A percentile compares a stretch with the other conserved stretches of the same genome.
These are phyloP conservation scores for Boloria selene DNA, from an alignment of 2,888 invertebrate genomes.

Conservation along the genomic window DNA sequence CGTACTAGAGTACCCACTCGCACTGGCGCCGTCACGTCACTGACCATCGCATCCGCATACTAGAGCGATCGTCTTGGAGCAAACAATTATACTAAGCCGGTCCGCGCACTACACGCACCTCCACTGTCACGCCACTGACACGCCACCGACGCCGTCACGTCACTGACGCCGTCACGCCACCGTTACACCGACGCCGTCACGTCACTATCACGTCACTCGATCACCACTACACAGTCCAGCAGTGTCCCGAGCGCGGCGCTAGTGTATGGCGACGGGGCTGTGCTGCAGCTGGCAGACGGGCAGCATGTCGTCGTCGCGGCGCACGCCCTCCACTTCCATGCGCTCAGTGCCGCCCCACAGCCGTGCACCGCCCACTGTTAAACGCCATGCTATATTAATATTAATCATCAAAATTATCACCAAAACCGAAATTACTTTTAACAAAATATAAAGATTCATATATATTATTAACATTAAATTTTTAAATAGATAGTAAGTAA, in stretches of 20 bases:
- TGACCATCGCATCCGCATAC: conserved; percentile 31
- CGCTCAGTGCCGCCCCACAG: conserved; percentile 86
- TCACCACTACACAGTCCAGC: background rate
- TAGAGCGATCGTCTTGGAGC: conserved; percentile 44
- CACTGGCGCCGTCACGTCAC: conserved; percentile 30
- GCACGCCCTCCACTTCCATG: conserved; percentile 81
- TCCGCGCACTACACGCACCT: conserved; percentile 22
- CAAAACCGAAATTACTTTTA: conserved; percentile 24
- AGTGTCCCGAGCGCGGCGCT: conserved; percentile 44
- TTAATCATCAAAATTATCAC: background rate
- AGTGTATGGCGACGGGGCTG: conserved; percentile 95
- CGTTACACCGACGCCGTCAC: too few species aligned
- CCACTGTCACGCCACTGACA: conserved; percentile 27
- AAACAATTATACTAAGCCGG: conserved; percentile 42
- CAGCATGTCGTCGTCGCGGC: conserved; percentile 85
- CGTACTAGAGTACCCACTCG: conserved; percentile 35
- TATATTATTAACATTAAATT: background rate
- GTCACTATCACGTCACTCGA: too few species aligned
- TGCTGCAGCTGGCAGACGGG: conserved; percentile 92
- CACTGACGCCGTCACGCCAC: conserved; percentile 5
- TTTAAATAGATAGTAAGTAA: background rate
- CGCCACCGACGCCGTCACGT: conserved; percentile 17
- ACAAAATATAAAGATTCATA: background rate
- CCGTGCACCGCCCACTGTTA: conserved; percentile 58
- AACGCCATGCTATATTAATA: background rate